Evolutionary conservation across 2,888 invertebrate species (phyloP).

Genomic region (Mythimna albipuncta): DNA sequence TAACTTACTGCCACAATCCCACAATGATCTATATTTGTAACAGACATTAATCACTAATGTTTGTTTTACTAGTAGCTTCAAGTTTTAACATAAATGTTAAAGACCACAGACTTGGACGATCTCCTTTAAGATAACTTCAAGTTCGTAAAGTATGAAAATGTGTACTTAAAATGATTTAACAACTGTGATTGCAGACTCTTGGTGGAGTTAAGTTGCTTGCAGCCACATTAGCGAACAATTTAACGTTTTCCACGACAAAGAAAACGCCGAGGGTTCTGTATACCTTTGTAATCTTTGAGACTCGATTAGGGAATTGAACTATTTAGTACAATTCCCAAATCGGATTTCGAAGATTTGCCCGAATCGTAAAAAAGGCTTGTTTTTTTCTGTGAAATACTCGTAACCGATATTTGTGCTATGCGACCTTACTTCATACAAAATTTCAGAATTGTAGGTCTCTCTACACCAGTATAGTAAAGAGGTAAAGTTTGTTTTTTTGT

Average conservation of each 20-base stretch:
- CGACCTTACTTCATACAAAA: too few species aligned
- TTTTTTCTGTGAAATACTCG: too few species aligned
- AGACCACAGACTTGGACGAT: neutral
- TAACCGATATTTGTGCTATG: too few species aligned
- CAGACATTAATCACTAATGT: neutral
- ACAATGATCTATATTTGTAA: neutral
- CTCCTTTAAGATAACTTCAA: conserved; percentile 5
- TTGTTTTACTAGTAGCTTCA: conserved; percentile 3
- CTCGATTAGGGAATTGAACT: too few species aligned
- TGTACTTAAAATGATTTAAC: conserved; percentile 2
- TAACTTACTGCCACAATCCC: conserved; percentile 1
- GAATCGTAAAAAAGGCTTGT: too few species aligned
- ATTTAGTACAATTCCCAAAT: too few species aligned
- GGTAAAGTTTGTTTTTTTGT: too few species aligned
- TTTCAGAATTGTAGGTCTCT: too few species aligned
- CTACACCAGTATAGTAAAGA: too few species aligned
- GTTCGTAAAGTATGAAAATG: conserved; percentile 2
- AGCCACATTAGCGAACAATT: neutral
- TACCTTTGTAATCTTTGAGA: too few species aligned
- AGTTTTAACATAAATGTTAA: neutral
- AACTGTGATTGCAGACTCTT: neutral
- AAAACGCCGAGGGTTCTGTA: neutral
- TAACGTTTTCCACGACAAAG: neutral
- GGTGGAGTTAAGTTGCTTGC: neutral
- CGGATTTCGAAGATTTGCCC: too few species aligned